Percentiles rank a stretch among this genome's conserved stretches.
These are phyloP conservation scores for Drosophila kuntzei DNA, from an alignment of 2,888 invertebrate species.

Conservation along the genomic window DNA sequence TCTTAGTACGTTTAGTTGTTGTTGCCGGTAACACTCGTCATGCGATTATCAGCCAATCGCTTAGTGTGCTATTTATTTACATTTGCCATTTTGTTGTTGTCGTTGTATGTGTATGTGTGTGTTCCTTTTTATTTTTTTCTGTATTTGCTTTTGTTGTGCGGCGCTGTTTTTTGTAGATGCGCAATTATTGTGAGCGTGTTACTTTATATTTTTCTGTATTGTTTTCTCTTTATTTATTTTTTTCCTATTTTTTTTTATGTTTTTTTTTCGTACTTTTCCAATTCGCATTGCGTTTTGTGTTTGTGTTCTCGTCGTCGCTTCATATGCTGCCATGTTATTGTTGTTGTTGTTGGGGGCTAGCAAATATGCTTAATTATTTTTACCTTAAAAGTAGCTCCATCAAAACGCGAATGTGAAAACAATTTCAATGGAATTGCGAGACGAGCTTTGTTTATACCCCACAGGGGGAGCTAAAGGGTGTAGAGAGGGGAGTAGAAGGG, in stretches of 20 bases:
- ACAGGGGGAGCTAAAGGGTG: constrained; percentile 4
- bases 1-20: constrained; percentile 24
- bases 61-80: constrained; percentile 78
- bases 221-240: constrained; percentile 56
- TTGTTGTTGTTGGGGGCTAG: constrained; percentile 30
- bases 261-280: constrained; percentile 58
- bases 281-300: constrained; percentile 70
- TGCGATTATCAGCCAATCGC: constrained; percentile 80
- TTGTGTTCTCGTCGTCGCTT: constrained; percentile 51
- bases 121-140: constrained; percentile 45
- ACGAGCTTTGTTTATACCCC: constrained; percentile 18
- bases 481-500: constrained; percentile 1
- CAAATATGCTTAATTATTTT: constrained; percentile 83
- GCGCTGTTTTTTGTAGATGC: constrained; percentile 71
- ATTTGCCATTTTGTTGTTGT: constrained; percentile 56
- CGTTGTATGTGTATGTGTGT: constrained; percentile 26
- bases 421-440: constrained; percentile 59
- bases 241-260: constrained; percentile 19
- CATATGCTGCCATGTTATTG: constrained; percentile 52
- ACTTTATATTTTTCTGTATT: constrained; percentile 74
- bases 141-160: constrained; percentile 67
- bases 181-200: constrained; percentile 81
- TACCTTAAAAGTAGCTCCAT: constrained; percentile 80
- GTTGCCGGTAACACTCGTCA: constrained; percentile 61
- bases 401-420: constrained; percentile 74